Evolutionary conservation across 2,113 vertebrate species (phyloP), one percentile per base, ranked within the genome.

Genomic region (Perognathus longimembris): DNA sequence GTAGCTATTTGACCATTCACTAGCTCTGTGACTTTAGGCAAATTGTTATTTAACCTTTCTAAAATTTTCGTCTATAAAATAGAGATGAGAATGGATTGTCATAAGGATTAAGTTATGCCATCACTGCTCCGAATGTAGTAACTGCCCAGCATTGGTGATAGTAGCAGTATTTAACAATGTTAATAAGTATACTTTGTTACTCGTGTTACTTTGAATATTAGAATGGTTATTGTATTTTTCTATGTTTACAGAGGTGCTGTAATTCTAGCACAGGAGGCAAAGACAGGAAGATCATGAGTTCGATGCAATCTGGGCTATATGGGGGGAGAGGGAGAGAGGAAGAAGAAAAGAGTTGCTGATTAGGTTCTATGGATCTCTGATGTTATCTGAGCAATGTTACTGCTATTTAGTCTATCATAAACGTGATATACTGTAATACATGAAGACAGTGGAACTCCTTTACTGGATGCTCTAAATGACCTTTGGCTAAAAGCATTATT

Each of bases 21-120:
- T 93, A 84, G 15, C 12, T 92, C 12, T 93, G 63, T 84, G 89
- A 89, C 45, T 18, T 57, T 80, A 59, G 50, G 10, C 36, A 84
- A 59, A 74, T 79, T 83, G 67, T 45, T 45, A 45, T 71, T 80
- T 83, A 80, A 82, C 21, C 36, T 89, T 88, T 82, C 6, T 64
- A 32, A 2, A 90, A 92, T 90, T 59, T 61, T 82, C 30, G 54
- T 64, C 20, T 93, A 18, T 79, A 45, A 91, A 77, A 40, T 61
- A n/a, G 69, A 28, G 7, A 30, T 83, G 24, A 30, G 36, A 36
- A 34, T 89, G 36, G 67, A 42, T 70, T 69, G 21, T 59, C 36
- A 30, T 45, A 36, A 85, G 32, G 30, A 40, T 36, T 88, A 70
- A 88, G 50, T 80, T 63, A 57, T 66, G 20, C 28, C 59, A 40